Percentiles rank a stretch among this genome's conserved stretches.
Conservation (phyloP, 2,113 vertebrate species). For the Scalopus aquaticus region DNA sequence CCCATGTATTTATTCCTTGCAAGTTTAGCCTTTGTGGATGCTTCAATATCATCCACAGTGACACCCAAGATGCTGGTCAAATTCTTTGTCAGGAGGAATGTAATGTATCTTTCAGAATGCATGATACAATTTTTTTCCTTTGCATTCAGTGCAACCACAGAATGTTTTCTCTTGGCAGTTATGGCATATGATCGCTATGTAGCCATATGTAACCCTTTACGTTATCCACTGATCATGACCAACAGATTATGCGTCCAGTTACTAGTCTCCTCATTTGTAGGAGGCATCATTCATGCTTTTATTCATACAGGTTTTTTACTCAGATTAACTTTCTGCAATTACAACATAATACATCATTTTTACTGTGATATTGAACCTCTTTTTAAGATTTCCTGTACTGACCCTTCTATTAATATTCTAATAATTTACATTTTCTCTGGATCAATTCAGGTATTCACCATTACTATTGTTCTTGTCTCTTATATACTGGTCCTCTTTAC, state of each 20-base stretch:
- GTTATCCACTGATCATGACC: too few relatives aligned
- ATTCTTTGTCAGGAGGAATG: constrained; percentile 20
- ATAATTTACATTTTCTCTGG: constrained; percentile 44
- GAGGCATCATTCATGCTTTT: constrained; percentile 19
- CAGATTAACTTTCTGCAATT: constrained; percentile 46
- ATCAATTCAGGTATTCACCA: constrained; percentile 20
- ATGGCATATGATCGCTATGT: too few relatives aligned
- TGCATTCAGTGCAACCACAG: constrained; percentile 38
- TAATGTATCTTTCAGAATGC: constrained; percentile 55
- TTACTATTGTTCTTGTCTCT: too few relatives aligned
- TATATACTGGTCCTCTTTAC: too few relatives aligned
- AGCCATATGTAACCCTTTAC: too few relatives aligned
- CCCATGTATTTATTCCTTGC: too few relatives aligned
- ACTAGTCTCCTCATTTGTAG: not conserved
- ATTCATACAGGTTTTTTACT: not conserved
- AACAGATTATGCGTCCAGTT: too few relatives aligned
- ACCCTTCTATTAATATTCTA: constrained; percentile 48
- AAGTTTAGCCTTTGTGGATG: too few relatives aligned
- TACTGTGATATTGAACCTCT: constrained; percentile 48
- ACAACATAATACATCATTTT: constrained; percentile 32
- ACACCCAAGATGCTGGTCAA: not conserved
- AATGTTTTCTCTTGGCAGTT: too few relatives aligned
- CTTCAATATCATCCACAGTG: too few relatives aligned
- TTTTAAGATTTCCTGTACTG: constrained; percentile 54
- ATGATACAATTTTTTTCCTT: constrained; percentile 58